phyloP scores from a whole-genome alignment of 2,888 invertebrate species.

The Andrena chrysosceles region DNA sequence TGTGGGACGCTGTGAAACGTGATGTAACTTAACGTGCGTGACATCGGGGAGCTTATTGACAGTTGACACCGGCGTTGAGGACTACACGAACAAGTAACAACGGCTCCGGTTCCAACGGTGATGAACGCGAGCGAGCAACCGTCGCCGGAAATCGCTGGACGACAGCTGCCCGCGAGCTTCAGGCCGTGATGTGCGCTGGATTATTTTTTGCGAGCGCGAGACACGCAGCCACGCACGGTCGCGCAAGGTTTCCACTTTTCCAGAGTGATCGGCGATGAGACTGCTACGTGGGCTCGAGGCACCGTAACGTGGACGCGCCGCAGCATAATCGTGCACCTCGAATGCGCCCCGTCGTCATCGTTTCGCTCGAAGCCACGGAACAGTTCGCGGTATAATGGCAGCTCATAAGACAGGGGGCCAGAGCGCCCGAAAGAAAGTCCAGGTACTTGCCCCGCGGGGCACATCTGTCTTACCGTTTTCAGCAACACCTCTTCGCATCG shows the following conservation, averaged over 20 bases:
- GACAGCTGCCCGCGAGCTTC: slow-evolving; percentile 28
- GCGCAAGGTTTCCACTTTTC: slow-evolving; percentile 30
- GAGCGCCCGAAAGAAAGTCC: slow-evolving; percentile 86
- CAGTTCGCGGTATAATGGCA: slow-evolving; percentile 81
- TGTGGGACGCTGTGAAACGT: slow-evolving; percentile 48
- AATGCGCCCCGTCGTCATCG: slow-evolving; percentile 44
- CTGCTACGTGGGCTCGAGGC: slow-evolving; percentile 29
- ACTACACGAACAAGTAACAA: slow-evolving; percentile 10
- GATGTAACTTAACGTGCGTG: slow-evolving; percentile 63
- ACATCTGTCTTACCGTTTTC: background rate
- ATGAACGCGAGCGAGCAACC: slow-evolving; percentile 40
- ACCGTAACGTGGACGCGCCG: slow-evolving; percentile 41
- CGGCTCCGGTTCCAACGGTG: slow-evolving; percentile 28
- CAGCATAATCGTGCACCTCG: slow-evolving; percentile 41
- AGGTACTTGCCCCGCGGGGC: slow-evolving; percentile 79
- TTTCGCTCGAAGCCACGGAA: slow-evolving; percentile 35
- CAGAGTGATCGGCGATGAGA: slow-evolving; percentile 51
- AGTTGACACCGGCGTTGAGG: slow-evolving; percentile 59
- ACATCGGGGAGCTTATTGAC: slow-evolving; percentile 54
- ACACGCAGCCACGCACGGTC: slow-evolving; percentile 25
- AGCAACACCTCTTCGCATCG: background rate
- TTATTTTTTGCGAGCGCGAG: slow-evolving; percentile 28
- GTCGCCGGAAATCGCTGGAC: slow-evolving; percentile 45
- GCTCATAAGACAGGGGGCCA: slow-evolving; percentile 85
- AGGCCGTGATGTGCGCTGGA: slow-evolving; percentile 39